phyloP scores from a whole-genome alignment of 2,797 vertebrate genomes.

The Tachyglossus aculeatus region DNA sequence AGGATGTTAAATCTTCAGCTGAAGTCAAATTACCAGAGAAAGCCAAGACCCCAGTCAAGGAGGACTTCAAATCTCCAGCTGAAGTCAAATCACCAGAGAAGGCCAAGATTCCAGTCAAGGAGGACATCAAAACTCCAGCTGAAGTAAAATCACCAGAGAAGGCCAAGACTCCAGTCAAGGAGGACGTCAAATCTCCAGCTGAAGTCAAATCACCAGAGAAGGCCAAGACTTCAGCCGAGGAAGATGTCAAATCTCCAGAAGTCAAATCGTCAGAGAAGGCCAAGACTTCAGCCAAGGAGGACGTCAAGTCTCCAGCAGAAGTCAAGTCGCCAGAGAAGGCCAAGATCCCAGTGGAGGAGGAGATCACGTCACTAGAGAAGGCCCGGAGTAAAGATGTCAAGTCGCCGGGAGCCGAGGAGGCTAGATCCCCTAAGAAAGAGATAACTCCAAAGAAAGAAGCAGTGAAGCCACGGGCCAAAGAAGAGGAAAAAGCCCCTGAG shows the following conservation, averaged over 20 bases:
- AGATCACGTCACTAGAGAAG: constrained; percentile 49
- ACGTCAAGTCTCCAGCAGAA: constrained; percentile 50
- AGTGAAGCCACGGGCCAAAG: constrained; percentile 37
- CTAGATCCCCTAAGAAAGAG: constrained; percentile 37
- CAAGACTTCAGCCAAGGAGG: constrained; percentile 41
- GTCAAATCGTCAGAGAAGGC: constrained; percentile 39
- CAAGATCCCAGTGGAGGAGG: constrained; percentile 51
- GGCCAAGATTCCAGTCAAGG: constrained; percentile 61
- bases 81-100: constrained; percentile 37
- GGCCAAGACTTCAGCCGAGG: constrained; percentile 19
- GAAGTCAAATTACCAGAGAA: constrained; percentile 37
- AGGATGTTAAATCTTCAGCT: constrained; percentile 58
- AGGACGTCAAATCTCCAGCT: constrained; percentile 46
- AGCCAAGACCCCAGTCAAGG: constrained; percentile 20
- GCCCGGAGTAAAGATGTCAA: constrained; percentile 16
- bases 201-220: background rate
- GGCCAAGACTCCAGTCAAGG: constrained; percentile 62
- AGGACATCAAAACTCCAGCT: constrained; percentile 39
- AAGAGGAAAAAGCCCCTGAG: constrained; percentile 48
- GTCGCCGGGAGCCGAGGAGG: constrained; percentile 46
- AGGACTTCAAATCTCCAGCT: constrained; percentile 33
- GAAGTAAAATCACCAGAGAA: background rate
- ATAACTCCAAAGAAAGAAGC: constrained; percentile 34
- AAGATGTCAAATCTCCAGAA: constrained; percentile 56
- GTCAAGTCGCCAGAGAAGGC: constrained; percentile 59